Conservation (phyloP, 2,797 vertebrate species). For the Anguilla obscura region DNA sequence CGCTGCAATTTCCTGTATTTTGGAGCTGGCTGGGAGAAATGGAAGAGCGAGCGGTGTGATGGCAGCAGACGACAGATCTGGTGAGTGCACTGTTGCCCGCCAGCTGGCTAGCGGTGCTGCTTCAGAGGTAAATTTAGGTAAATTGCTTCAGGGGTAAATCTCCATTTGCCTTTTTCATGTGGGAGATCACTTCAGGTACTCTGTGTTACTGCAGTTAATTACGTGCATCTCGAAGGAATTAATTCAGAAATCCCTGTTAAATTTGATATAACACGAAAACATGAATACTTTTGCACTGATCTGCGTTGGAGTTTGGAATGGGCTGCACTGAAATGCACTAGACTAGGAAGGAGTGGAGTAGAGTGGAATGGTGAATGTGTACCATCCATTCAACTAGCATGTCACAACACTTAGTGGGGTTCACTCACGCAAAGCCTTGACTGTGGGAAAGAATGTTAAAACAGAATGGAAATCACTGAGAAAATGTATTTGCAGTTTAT, state of each 20-base stretch:
- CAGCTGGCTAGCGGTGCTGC: background rate
- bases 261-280: background rate
- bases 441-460: conserved; percentile 2
- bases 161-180: background rate
- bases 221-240: background rate
- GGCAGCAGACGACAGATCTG: background rate
- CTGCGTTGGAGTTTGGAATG: background rate
- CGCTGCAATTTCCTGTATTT: background rate
- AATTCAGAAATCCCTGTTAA: background rate
- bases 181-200: background rate
- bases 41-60: background rate
- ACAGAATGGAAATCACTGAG: background rate
- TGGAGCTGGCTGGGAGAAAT: background rate
- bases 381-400: conserved; percentile 1
- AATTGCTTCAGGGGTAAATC: background rate
- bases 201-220: background rate
- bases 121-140: background rate
- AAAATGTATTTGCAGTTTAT: background rate
- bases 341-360: background rate
- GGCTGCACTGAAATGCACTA: background rate
- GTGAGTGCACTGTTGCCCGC: background rate
- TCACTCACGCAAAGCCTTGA: background rate
- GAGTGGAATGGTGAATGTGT: background rate
- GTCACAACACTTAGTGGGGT: background rate
- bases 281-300: background rate